Base-by-base conservation (phyloP, 2,113 vertebrate species). In the Ailurus styani region DNA sequence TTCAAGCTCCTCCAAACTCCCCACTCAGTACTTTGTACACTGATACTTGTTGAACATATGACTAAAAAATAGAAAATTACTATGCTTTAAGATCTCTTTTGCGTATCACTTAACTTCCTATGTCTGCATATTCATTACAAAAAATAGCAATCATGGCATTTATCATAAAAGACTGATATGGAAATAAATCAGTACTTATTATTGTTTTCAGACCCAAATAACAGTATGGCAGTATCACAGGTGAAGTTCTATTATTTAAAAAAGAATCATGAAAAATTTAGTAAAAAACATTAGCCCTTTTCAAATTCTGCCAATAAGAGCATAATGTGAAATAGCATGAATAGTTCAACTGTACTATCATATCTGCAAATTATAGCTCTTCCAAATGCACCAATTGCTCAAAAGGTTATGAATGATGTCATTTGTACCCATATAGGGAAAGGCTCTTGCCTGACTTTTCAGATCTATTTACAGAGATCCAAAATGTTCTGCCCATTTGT, bases 371-470 rank as follows among this genome's bases (percentile, higher is more conserved):
- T 96, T 98, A 96, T 40, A 96, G 81, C 87, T 96, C 93, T 83
- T 97, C 55, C 47, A 90, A 97, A 98, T 96, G 87, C 25, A 95
- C 96, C 93, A 95, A 75, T 97, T 98, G 94, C 89, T 96, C 96
- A 77, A 70, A 98, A 98, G 97, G 97, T 98, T 98, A 98, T 94
- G 93, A 95, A 96, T 98, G 97, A 97, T 98, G 96, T 98, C 95
- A 98, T 97, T 97, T 97, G 68, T 70, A 95, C 94, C 88, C 94
- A 91, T 81, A 97, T 55, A 95, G 70, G 34, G 10, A 98, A 98
- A 97, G 95, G 57, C 21, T 98, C 83, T 81, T 97, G 64, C 34
- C 27, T 96, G 77, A 91, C 96, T 98, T 96, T 27, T 98, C 47
- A 97, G 96, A 98, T 96, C 25, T 55, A 55, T 96, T 98, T 93